Conservation (phyloP, 2,797 vertebrate species). For the Hemitrygon akajei region DNA sequence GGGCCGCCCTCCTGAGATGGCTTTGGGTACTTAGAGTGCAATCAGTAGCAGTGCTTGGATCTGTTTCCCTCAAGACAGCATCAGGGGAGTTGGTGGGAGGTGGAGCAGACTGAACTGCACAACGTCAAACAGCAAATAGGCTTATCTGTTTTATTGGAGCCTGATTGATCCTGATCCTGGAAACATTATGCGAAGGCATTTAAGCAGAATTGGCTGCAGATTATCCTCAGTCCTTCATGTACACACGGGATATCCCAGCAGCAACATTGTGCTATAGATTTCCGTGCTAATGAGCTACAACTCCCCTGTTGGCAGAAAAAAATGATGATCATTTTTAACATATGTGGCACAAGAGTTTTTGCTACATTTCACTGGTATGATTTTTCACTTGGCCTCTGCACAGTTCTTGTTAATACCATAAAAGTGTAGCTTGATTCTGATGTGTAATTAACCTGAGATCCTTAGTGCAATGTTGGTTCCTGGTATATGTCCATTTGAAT, state of each 20-base stretch:
- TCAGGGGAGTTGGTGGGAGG: background rate
- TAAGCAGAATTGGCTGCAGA: slow-evolving; percentile 27
- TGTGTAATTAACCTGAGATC: too few species aligned
- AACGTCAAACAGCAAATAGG: slow-evolving; percentile 22
- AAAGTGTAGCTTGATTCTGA: too few species aligned
- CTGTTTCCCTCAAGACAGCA: background rate
- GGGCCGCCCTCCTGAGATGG: background rate
- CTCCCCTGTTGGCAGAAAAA: too few species aligned
- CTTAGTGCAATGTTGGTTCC: too few species aligned
- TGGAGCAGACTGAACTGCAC: slow-evolving; percentile 17
- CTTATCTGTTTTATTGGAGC: slow-evolving; percentile 23
- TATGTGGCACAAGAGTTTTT: background rate
- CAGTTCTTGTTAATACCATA: too few species aligned
- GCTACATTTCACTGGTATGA: background rate
- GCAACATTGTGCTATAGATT: background rate
- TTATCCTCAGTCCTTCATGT: background rate
- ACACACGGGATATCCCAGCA: background rate
- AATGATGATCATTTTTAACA: background rate
- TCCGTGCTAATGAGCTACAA: background rate
- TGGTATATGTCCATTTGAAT: too few species aligned
- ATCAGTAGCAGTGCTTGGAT: slow-evolving; percentile 18
- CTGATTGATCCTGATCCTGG: slow-evolving; percentile 29
- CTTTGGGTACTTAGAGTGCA: background rate
- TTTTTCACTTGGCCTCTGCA: background rate
- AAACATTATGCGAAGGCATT: slow-evolving; percentile 2